A percentile compares a stretch with the other conserved stretches of the same genome.
These are phyloP conservation scores for Goniozus legneri DNA, from an alignment of 1,140 invertebrate species.

Conservation along the genomic window DNA sequence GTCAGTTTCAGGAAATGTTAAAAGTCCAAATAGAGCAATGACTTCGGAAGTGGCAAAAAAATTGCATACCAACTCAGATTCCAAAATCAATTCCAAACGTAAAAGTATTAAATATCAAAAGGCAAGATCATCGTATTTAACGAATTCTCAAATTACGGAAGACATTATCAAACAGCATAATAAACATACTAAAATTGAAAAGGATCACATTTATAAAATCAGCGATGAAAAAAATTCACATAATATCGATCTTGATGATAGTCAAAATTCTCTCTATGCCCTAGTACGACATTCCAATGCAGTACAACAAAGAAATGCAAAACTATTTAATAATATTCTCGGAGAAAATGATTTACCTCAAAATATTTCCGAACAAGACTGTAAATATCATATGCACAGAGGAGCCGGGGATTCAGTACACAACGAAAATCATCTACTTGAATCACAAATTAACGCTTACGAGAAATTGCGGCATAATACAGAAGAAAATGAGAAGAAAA, in stretches of 20 bases:
- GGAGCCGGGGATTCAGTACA: conserved; percentile 27
- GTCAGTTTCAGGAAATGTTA: conserved; percentile 23
- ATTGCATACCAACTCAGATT: conserved; percentile 25
- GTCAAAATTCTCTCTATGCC: conserved; percentile 40
- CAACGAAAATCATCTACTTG: conserved; percentile 37
- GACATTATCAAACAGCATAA: conserved; percentile 30
- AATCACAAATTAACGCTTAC: conserved; percentile 45
- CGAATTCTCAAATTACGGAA: conserved; percentile 28
- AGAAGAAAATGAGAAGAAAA: conserved; percentile 45
- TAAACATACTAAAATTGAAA: conserved; percentile 40
- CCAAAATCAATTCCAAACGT: conserved; percentile 36
- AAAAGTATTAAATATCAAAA: conserved; percentile 41
- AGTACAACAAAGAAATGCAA: conserved; percentile 43
- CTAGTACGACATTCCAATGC: conserved; percentile 41
- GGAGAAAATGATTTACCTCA: conserved; percentile 22
- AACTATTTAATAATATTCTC: conserved; percentile 37
- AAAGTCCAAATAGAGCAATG: conserved; percentile 36
- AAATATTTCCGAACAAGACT: conserved; percentile 14
- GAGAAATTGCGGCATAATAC: conserved; percentile 47
- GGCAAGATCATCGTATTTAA: conserved; percentile 30
- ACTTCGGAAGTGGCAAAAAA: conserved; percentile 24
- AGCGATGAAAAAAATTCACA: no score
- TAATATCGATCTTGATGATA: conserved; percentile 39
- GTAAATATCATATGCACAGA: conserved; percentile 16
- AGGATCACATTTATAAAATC: conserved; percentile 21